Base-by-base conservation (phyloP, 2,888 invertebrate species). In the Coleophora deauratella region DNA sequence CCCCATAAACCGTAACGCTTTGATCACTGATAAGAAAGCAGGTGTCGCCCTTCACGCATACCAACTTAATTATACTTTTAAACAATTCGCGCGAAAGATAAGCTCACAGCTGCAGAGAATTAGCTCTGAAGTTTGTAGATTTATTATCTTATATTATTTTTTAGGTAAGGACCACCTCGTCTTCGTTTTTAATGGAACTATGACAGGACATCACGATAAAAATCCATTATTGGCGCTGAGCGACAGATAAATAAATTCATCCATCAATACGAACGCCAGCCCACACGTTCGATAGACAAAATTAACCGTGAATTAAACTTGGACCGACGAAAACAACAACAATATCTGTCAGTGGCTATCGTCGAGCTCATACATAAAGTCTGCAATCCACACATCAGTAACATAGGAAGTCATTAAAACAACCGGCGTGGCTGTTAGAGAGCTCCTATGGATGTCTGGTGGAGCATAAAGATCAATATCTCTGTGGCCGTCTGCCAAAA, bases 391-490 rank as follows among this genome's bases (percentile, higher is more conserved):
- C 59, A 76, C 78, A 65, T 76, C 66, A 66, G 76, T 76, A 78
- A 79, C 77, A 82, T 78, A 73, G 77, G 75, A 81, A 80, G 81
- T 84, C 80, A 84, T 84, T 82, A 82, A 81, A 77, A 61, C 70
- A 68, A 75, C 72, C 65, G 69, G 70, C 73, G 67, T 67, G 71
- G 76, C 70, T 80, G 75, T 80, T 79, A 73, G 66, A 69, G 64
- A 70, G 71, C 69, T 78, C 66, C 71, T 73, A 79, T 72, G 72
- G 73, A 74, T 70, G 78, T 79, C 81, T 79, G 79, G 79, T 72
- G 72, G 68, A 75, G 77, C 81, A 79, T 81, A 75, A 81, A 82
- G 84, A 84, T 85, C 82, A 77, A 82, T 84, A 85, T 82, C 84
- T 70, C 51, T 60, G 68, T 85, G 85, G 84, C 82, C 59, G 67